phyloP scores from a whole-genome alignment of 2,797 vertebrate species.

The Ceryle rudis region DNA sequence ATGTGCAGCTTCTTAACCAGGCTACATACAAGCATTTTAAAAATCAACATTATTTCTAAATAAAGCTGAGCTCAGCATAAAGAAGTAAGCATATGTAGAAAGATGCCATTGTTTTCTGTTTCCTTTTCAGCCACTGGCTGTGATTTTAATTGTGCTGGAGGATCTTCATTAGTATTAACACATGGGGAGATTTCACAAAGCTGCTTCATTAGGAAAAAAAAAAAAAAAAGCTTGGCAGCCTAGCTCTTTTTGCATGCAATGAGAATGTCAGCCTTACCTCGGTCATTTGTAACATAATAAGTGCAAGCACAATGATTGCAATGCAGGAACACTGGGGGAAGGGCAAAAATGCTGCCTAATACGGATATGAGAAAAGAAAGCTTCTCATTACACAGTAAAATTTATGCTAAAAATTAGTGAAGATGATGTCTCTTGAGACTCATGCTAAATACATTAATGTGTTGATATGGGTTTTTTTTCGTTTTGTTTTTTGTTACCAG shows the following conservation, averaged over 20 bases:
- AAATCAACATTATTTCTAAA: constrained; percentile 8
- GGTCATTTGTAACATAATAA: constrained; percentile 99
- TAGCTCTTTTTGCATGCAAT: constrained; percentile 90
- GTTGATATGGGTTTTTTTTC: constrained; percentile 89
- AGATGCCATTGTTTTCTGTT: constrained; percentile 91
- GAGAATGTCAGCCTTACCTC: constrained; percentile 94
- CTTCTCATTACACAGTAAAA: constrained; percentile 94
- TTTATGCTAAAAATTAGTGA: constrained; percentile 90
- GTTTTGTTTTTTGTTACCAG: constrained; percentile 91
- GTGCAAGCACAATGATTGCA: constrained; percentile 91
- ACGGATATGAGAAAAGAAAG: constrained; percentile 85
- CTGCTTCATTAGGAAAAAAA: constrained; percentile 85
- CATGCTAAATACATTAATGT: constrained; percentile 90
- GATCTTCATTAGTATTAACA: constrained; percentile 97
- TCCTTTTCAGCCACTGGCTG: constrained; percentile 84
- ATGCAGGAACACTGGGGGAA: constrained; percentile 89
- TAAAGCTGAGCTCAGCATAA: constrained; percentile 45
- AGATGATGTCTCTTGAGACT: constrained; percentile 87
- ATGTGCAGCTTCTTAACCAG: background rate
- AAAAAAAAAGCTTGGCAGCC: constrained; percentile 84
- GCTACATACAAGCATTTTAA: background rate
- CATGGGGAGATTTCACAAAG: constrained; percentile 88
- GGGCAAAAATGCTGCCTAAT: constrained; percentile 89
- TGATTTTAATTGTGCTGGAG: constrained; percentile 92
- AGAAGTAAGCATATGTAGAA: constrained; percentile 76